phyloP scores from a whole-genome alignment of 1,140 invertebrate genomes.

The Wasmannia auropunctata region DNA sequence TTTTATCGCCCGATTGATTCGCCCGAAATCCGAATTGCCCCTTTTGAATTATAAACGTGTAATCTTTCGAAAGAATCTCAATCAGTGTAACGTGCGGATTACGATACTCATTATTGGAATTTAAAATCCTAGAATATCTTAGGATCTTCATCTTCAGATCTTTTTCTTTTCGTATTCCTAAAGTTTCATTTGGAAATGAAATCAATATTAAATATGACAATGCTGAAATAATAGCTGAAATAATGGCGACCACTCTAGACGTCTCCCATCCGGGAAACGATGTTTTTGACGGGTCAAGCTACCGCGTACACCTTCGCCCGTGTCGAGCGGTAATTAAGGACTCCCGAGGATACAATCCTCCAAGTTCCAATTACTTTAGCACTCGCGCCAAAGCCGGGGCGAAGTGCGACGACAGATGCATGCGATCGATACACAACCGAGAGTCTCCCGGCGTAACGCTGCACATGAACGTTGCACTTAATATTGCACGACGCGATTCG shows the following conservation, averaged over 20 bases:
- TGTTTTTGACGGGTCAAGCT: conserved; percentile 66
- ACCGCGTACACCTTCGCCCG: conserved; percentile 62
- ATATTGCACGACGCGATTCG: conserved; percentile 64
- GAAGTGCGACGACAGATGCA: conserved; percentile 60
- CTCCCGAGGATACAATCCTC: conserved; percentile 58
- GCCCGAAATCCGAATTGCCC: neutral
- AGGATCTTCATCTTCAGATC: neutral
- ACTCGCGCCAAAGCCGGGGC: conserved; percentile 47
- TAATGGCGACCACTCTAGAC: neutral
- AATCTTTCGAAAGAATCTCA: conserved; percentile 8
- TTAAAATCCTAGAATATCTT: neutral
- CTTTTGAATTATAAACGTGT: conserved; percentile 30
- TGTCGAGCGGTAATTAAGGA: conserved; percentile 69
- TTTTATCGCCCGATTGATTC: neutral
- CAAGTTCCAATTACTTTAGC: conserved; percentile 60
- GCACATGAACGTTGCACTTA: conserved; percentile 51
- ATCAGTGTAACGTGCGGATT: neutral
- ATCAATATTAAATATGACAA: neutral
- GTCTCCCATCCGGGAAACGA: conserved; percentile 21
- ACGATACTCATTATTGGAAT: neutral
- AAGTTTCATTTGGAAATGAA: neutral
- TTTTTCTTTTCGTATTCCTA: neutral
- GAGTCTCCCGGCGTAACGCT: conserved; percentile 20
- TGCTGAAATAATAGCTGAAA: neutral
- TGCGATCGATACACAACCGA: conserved; percentile 49